phyloP scores from a whole-genome alignment of 2,888 invertebrate genomes.

The Perizoma affinitatum region DNA sequence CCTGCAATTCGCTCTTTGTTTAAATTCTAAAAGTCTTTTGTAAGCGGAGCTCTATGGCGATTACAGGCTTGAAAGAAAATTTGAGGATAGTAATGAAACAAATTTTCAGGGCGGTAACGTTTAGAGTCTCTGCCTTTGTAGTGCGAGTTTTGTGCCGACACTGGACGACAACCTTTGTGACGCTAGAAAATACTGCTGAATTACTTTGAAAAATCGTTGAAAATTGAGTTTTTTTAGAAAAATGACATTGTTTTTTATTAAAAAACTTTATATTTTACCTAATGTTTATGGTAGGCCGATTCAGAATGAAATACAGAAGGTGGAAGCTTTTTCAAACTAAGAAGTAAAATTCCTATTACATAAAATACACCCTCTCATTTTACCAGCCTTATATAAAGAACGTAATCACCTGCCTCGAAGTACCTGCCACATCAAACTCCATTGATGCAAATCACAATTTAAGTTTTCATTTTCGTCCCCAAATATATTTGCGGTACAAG shows the following conservation, averaged over 20 bases:
- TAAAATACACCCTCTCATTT: slow-evolving; percentile 9
- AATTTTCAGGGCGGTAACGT: slow-evolving; percentile 78
- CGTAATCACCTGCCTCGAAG: slow-evolving; percentile 27
- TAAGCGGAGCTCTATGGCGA: slow-evolving; percentile 57
- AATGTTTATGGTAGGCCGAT: too few species aligned
- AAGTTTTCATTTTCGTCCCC: slow-evolving; percentile 48
- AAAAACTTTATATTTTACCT: too few species aligned
- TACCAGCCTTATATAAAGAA: slow-evolving; percentile 5
- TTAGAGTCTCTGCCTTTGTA: slow-evolving; percentile 80
- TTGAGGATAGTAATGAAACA: slow-evolving; percentile 76
- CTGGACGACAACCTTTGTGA: slow-evolving; percentile 67
- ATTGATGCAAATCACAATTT: slow-evolving; percentile 44
- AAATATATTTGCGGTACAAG: slow-evolving; percentile 57
- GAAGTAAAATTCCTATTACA: neutral
- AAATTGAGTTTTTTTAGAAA: slow-evolving; percentile 8
- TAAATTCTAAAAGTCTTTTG: slow-evolving; percentile 56
- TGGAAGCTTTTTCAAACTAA: neutral
- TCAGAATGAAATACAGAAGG: too few species aligned
- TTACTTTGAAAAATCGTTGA: slow-evolving; percentile 71
- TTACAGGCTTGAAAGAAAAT: slow-evolving; percentile 68
- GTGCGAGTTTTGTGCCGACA: slow-evolving; percentile 71
- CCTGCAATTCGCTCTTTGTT: slow-evolving; percentile 59
- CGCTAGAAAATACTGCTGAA: slow-evolving; percentile 76
- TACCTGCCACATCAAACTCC: slow-evolving; percentile 28
- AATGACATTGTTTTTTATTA: slow-evolving; percentile 2